Evolutionary conservation across 2,888 invertebrate genomes (phyloP).

Genomic region (Brachyopa scutellaris): DNA sequence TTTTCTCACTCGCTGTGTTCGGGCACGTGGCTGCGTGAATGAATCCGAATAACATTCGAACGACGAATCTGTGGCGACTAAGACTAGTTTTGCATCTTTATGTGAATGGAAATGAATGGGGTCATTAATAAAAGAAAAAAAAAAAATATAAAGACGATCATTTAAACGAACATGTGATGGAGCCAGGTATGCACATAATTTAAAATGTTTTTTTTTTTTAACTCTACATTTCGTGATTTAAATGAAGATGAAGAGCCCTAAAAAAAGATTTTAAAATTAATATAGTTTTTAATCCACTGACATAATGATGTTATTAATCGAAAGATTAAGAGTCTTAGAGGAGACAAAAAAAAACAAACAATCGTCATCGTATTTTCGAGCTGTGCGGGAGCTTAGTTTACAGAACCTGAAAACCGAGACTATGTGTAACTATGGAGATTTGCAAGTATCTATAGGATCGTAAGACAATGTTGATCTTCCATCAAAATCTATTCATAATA

Average conservation of each 20-base stretch:
- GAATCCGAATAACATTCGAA: not conserved
- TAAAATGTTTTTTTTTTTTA: slow-evolving; percentile 5
- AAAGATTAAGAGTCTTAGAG: not conserved
- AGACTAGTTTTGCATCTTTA: slow-evolving; percentile 27
- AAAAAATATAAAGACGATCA: not conserved
- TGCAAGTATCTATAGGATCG: too few relatives aligned
- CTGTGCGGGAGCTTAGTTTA: too few relatives aligned
- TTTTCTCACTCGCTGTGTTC: not conserved
- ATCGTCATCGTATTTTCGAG: too few relatives aligned
- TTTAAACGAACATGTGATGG: not conserved
- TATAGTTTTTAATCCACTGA: slow-evolving; percentile 22
- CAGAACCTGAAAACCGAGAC: too few relatives aligned
- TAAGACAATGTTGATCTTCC: too few relatives aligned
- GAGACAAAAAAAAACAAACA: not conserved
- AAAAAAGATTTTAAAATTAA: slow-evolving; percentile 28
- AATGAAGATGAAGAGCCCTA: slow-evolving; percentile 15
- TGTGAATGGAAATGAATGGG: not conserved
- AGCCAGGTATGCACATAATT: slow-evolving; percentile 8
- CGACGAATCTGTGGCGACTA: not conserved
- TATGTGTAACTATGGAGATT: too few relatives aligned
- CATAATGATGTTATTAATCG: slow-evolving; percentile 40
- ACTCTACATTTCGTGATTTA: slow-evolving; percentile 24
- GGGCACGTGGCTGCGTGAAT: slow-evolving; percentile 17
- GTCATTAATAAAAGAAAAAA: slow-evolving; percentile 19
- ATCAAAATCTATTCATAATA: too few relatives aligned